Percentiles rank a stretch among this genome's conserved stretches.
phyloP scores from a whole-genome alignment of 2,113 vertebrate genomes.

The Phaethornis superciliosus region DNA sequence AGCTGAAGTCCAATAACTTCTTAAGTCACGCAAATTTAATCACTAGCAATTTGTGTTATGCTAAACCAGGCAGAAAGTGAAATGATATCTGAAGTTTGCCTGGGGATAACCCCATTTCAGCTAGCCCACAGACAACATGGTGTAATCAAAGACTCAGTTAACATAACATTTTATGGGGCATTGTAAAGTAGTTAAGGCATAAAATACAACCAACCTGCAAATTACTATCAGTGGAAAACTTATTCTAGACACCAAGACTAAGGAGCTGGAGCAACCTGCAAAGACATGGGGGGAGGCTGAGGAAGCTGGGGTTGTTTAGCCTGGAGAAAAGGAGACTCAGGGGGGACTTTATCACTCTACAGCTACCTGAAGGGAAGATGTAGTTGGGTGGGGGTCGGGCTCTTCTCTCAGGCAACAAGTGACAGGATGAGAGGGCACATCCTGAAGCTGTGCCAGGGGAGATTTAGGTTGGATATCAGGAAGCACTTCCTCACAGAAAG shows the following conservation, averaged over 20 bases:
- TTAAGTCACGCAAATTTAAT: constrained; percentile 64
- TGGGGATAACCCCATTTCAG: constrained; percentile 43
- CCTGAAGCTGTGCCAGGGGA: no score
- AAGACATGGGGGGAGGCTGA: not conserved
- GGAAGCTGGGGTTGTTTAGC: no score
- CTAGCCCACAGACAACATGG: constrained; percentile 26
- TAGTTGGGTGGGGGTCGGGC: no score
- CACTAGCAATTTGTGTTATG: constrained; percentile 53
- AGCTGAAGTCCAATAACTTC: constrained; percentile 65
- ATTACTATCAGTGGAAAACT: constrained; percentile 14
- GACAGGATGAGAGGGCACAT: no score
- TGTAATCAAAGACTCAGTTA: constrained; percentile 62
- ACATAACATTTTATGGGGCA: constrained; percentile 39
- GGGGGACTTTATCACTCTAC: no score
- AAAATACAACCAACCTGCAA: constrained; percentile 55
- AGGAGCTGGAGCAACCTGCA: not conserved
- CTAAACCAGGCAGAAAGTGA: constrained; percentile 63
- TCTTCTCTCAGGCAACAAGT: no score
- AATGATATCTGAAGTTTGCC: constrained; percentile 48
- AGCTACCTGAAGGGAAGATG: no score
- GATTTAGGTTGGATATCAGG: no score
- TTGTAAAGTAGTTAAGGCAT: constrained; percentile 38
- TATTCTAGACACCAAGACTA: not conserved
- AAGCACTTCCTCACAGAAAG: no score
- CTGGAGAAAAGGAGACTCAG: no score